Evolutionary conservation across 1,140 invertebrate species (phyloP).

Genomic region (Cephus cinctus): DNA sequence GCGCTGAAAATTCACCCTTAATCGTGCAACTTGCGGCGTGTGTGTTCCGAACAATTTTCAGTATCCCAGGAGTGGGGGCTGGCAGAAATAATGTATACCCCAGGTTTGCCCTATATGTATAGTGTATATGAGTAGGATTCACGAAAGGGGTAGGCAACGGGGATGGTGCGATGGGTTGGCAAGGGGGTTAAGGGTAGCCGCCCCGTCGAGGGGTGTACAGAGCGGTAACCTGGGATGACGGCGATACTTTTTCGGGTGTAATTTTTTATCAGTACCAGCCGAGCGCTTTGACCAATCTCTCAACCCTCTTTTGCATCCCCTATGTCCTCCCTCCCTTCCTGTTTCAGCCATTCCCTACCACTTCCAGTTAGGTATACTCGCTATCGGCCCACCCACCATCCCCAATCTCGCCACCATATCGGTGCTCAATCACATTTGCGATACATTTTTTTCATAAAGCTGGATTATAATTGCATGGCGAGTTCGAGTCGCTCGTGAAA

Average conservation of each 20-base stretch:
- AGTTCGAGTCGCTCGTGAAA: constrained; percentile 37
- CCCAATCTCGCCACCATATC: constrained; percentile 50
- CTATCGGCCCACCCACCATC: constrained; percentile 4
- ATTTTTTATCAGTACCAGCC: constrained; percentile 50
- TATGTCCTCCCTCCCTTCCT: constrained; percentile 7
- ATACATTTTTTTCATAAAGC: constrained; percentile 58
- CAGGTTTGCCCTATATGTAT: constrained; percentile 26
- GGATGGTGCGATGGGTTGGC: too few species aligned
- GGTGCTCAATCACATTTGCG: constrained; percentile 57
- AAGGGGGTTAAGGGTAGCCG: constrained; percentile 2
- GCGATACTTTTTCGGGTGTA: constrained; percentile 45
- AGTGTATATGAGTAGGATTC: neutral
- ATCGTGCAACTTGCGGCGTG: too few species aligned
- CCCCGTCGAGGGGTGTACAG: neutral
- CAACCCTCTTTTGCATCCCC: constrained; percentile 23
- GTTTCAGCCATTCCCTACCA: constrained; percentile 5
- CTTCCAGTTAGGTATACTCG: constrained; percentile 10
- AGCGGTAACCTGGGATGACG: constrained; percentile 18
- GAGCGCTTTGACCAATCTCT: constrained; percentile 46
- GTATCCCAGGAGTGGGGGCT: constrained; percentile 16
- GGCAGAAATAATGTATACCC: constrained; percentile 41
- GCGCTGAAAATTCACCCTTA: too few species aligned
- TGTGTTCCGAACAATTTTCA: constrained; percentile 41
- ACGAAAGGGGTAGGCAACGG: too few species aligned
- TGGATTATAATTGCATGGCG: constrained; percentile 58